phyloP scores from a whole-genome alignment of 2,888 invertebrate species.

The Tridacna gigas region DNA sequence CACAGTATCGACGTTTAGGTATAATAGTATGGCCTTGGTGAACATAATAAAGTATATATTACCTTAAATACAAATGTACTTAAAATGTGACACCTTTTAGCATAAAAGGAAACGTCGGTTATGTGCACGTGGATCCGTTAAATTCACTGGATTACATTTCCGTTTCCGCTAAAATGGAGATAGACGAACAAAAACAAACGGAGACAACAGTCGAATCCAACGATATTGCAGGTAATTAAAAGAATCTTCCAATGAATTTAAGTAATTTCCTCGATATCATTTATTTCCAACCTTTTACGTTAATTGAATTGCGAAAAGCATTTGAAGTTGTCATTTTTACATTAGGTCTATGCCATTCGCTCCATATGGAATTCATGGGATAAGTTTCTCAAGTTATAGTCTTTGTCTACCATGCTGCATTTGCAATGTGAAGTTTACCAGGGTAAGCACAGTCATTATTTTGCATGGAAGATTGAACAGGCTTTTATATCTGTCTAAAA shows the following conservation, averaged over 20 bases:
- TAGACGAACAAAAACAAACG: constrained; percentile 14
- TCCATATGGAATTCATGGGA: neutral
- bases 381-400: neutral
- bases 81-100: too few relatives aligned
- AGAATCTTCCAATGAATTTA: neutral
- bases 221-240: neutral
- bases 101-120: too few relatives aligned
- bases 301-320: neutral
- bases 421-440: too few relatives aligned
- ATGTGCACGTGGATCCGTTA: too few relatives aligned
- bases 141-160: too few relatives aligned
- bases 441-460: too few relatives aligned
- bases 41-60: too few relatives aligned
- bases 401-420: neutral
- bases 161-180: constrained; percentile 38
- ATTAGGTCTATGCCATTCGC: neutral
- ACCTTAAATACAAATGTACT: too few relatives aligned
- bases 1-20: too few relatives aligned
- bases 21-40: too few relatives aligned
- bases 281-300: neutral
- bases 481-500: too few relatives aligned
- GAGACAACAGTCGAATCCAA: constrained; percentile 15
- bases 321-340: neutral
- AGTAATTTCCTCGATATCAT: neutral
- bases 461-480: too few relatives aligned